Evolutionary conservation across 2,113 vertebrate genomes (phyloP).

Genomic region (Catharus minimus): DNA sequence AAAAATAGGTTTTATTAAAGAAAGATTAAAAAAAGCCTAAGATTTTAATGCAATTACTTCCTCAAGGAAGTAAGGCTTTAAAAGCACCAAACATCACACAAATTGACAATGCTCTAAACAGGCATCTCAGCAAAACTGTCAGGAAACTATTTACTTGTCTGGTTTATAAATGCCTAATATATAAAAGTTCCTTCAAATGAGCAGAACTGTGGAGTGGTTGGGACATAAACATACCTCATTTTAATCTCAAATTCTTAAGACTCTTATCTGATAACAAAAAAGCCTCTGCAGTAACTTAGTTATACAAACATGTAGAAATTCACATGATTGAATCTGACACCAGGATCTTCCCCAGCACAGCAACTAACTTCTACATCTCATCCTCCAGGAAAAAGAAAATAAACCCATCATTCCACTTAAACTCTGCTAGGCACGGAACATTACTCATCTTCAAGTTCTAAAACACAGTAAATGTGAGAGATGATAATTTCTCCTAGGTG

Average conservation of each 20-base stretch:
- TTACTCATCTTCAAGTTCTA: background rate
- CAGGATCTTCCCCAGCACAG: background rate
- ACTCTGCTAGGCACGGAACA: background rate
- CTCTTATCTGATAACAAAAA: slow-evolving; percentile 23
- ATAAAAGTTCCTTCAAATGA: background rate
- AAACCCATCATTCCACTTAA: background rate
- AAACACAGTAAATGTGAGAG: background rate
- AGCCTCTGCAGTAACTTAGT: background rate
- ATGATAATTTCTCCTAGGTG: background rate
- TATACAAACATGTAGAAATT: background rate
- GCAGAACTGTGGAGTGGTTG: background rate
- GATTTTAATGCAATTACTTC: background rate
- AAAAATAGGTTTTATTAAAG: background rate
- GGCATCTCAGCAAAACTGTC: background rate
- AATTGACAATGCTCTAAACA: background rate
- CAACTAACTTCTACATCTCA: background rate
- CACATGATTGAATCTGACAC: background rate
- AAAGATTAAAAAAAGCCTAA: background rate
- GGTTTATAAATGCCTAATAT: background rate
- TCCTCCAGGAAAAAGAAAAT: background rate
- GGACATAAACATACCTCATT: background rate
- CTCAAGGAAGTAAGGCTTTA: background rate
- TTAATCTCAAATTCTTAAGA: slow-evolving; percentile 8
- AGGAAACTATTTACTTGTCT: slow-evolving; percentile 4
- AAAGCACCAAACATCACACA: background rate